Percentiles rank a stretch among this genome's conserved stretches.
These are phyloP conservation scores for Lordiphosa collinella DNA, from an alignment of 1,140 invertebrate genomes.

Conservation along the genomic window DNA sequence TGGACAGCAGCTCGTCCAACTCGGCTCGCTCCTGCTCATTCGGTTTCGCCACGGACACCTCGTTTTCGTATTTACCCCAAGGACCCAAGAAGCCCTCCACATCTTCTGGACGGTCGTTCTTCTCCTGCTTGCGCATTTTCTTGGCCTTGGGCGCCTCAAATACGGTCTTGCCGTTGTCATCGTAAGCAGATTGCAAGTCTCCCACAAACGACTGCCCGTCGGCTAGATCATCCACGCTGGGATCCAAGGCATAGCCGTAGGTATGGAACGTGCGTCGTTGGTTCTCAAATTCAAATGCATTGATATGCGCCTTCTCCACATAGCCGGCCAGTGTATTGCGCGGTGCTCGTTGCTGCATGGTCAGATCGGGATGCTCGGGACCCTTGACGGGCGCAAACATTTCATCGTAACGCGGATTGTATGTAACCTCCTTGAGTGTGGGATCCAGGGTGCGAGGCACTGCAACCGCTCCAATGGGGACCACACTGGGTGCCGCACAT, in stretches of 20 bases:
- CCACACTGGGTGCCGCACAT: slow-evolving; percentile 89
- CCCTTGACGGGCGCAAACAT: slow-evolving; percentile 95
- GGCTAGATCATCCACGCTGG: slow-evolving; percentile 87
- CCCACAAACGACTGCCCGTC: slow-evolving; percentile 86
- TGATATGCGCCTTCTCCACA: slow-evolving; percentile 97
- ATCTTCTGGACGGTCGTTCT: slow-evolving; percentile 95
- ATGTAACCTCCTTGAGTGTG: slow-evolving; percentile 88
- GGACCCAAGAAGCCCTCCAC: slow-evolving; percentile 97
- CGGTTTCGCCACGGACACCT: slow-evolving; percentile 92
- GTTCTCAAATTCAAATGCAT: slow-evolving; percentile 99
- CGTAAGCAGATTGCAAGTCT: slow-evolving; percentile 82
- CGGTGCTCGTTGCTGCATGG: slow-evolving; percentile 90
- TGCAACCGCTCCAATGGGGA: slow-evolving; percentile 84
- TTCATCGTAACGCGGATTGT: slow-evolving; percentile 98
- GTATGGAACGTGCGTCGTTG: slow-evolving; percentile 96
- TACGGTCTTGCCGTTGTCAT: slow-evolving; percentile 89
- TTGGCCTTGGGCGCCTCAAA: slow-evolving; percentile 90
- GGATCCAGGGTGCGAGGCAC: slow-evolving; percentile 85
- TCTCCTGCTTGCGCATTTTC: slow-evolving; percentile 94
- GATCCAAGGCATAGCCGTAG: slow-evolving; percentile 98
- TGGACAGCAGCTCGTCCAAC: slow-evolving; percentile 96
- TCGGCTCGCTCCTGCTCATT: slow-evolving; percentile 94
- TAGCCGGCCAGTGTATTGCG: slow-evolving; percentile 97
- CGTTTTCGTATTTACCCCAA: slow-evolving; percentile 97
- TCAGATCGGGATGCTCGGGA: slow-evolving; percentile 94